Base-by-base conservation (phyloP, 2,113 vertebrate genomes). In the Raphicerus campestris region DNA sequence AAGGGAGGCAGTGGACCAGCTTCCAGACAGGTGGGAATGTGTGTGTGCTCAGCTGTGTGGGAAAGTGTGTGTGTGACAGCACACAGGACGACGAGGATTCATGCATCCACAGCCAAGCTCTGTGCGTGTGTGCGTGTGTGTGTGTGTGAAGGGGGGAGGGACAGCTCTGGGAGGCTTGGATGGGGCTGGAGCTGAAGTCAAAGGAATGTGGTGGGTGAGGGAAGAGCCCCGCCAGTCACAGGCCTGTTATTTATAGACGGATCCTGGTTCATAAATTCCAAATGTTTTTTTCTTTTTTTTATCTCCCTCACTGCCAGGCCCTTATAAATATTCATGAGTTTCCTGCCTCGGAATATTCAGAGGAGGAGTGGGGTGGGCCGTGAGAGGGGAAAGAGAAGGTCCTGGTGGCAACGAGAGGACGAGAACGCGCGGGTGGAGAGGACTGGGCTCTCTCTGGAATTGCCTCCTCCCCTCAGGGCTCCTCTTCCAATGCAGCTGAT, bases 321-420 rank as follows among this genome's bases (percentile, higher is more conserved):
- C 82, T 93, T 96, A 98, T 98, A 97, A 97, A 98, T 98, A 98
- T 98, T 97, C 98, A 98, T 98, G 95, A 97, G 86, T 87, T 93
- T 97, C 93, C 92, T 95, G 95, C 97, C 94, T 97, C 39, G 28
- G 98, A 97, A 98, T 97, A 96, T 96, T 93, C 96, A 73, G 89
- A 88, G 87, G 83, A 81, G 93, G 73, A 90, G 63, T 28, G 19
- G 96, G 86, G 89, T 56, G 15, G 88, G 70, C 75, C 1, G 0
- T 6, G 6, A 15, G 78, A 92, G 94, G 42, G 80, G 61, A 32
- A 85, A 49, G 75, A 30, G 35, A 63, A 89, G 93, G 94, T 92
- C 94, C 85, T 87, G 6, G 78, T 16, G 91, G 77, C 1, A 9
- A 0, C 1, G 4, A 81, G 47, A 32, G 19, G 14, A 7, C n/a